Conservation (phyloP, 2,888 invertebrate genomes). For the Quadroppia sp. region DNA sequence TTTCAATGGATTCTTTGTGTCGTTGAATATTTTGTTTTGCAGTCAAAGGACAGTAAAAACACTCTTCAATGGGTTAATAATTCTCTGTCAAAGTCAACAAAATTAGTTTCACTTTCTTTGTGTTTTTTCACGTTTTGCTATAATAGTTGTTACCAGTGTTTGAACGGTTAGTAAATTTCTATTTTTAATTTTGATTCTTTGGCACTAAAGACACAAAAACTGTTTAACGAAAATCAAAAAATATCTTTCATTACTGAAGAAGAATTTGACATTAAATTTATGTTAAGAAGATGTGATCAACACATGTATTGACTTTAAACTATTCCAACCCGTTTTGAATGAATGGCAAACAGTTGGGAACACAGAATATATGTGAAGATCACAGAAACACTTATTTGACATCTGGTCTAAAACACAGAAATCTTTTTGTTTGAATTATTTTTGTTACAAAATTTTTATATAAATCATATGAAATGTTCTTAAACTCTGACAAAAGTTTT, state of each 20-base stretch:
- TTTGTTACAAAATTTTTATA: neutral
- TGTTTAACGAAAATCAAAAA: neutral
- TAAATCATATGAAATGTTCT: neutral
- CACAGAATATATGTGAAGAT: neutral
- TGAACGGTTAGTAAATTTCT: neutral
- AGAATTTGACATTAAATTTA: slow-evolving; percentile 11
- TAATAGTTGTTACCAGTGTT: neutral
- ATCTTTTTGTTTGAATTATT: neutral
- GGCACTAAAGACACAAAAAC: neutral
- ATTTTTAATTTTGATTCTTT: slow-evolving; percentile 20
- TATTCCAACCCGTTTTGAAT: neutral
- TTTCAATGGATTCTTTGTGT: too few relatives aligned
- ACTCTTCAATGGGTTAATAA: slow-evolving; percentile 16
- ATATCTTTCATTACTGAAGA: neutral
- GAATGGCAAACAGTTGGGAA: neutral
- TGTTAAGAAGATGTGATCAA: neutral
- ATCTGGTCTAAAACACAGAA: neutral
- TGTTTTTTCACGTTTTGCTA: neutral
- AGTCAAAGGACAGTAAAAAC: neutral
- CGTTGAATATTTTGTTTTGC: neutral
- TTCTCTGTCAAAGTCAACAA: slow-evolving; percentile 9
- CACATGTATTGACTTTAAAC: neutral
- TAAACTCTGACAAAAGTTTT: neutral
- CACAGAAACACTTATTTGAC: neutral
- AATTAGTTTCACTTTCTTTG: neutral